Evolutionary conservation across 1,140 invertebrate species (phyloP), one percentile per base, ranked within the genome.

Genomic region (Cotesia vestalis): DNA sequence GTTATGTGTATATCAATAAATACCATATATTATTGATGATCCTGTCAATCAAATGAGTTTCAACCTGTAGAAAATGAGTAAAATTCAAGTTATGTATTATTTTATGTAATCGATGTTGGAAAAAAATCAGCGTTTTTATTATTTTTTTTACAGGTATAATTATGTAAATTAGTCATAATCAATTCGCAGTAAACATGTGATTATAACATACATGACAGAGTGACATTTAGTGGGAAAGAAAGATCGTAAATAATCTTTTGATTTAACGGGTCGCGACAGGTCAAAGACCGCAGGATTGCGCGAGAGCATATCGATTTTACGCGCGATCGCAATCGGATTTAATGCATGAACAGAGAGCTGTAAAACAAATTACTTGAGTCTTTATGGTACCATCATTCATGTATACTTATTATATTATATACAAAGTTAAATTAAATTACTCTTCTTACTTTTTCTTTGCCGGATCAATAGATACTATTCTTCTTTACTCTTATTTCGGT

Each of bases 271-370:
- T 38, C 35, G 14, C 3, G 40, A 51, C 36, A 59, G 20, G 57
- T 5, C 38, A 64, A 64, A 51, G 40, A 64, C 62, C 17, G 62
- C 62, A 64, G 51, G 62, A 64, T 64, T 51, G 62, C 62, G 62
- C 62, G 40, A 55, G 51, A 67, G 51, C 27, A 67, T 67, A 67
- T 67, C 8, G 52, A 67, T 67, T 67, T 67, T 67, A 52, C 66
- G 52, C 52, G 46, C 66, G 66, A 67, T 67, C 20, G 51, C 52
- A 55, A 67, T 67, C 66, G 52, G 6, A 67, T 67, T 67, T 53
- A 27, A 51, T 51, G 66, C 66, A 51, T 34, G 51, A 67, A 55
- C 34, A n/a, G 51, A 67, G 6, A 67, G 6, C 12, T 66, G 1
- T 20, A 55, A 40, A 51, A 51, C 46, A 67, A 59, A 59, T 59